A percentile compares a stretch with the other conserved stretches of the same genome.
Evolutionary conservation across 2,113 vertebrate species (phyloP).

Genomic region (Ornithorhynchus anatinus): DNA sequence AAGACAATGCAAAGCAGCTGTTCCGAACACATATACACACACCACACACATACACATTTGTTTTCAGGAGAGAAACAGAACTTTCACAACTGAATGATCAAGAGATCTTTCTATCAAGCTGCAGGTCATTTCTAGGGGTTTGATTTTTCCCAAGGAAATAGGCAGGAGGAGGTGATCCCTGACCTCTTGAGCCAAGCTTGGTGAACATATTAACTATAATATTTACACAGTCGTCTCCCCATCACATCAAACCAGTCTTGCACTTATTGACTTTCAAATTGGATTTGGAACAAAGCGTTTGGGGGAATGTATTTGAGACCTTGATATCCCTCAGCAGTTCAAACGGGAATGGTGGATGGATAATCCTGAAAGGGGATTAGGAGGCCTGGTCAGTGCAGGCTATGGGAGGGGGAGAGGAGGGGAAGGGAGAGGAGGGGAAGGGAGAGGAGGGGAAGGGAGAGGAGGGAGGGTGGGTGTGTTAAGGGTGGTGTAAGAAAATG

Average conservation of each 20-base stretch:
- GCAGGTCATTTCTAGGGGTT: too few species aligned
- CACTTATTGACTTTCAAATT: constrained; percentile 13
- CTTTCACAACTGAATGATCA: too few species aligned
- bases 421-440: background rate
- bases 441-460: background rate
- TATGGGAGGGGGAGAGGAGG: background rate
- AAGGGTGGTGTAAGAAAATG: background rate
- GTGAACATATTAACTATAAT: too few species aligned
- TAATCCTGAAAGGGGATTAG: background rate
- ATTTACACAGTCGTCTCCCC: background rate
- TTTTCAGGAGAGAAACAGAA: too few species aligned
- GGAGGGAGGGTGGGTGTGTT: background rate
- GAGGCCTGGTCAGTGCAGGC: background rate
- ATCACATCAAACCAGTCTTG: background rate
- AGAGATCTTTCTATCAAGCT: too few species aligned
- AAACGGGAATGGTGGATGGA: constrained; percentile 7
- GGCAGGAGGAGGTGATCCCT: too few species aligned
- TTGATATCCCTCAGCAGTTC: constrained; percentile 3
- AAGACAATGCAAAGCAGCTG: too few species aligned
- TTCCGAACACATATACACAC: too few species aligned
- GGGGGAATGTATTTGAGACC: background rate
- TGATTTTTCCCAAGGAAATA: too few species aligned
- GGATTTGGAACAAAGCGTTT: constrained; percentile 2
- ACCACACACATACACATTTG: too few species aligned
- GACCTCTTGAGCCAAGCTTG: too few species aligned